A percentile compares a stretch with the other conserved stretches of the same genome.
These are phyloP conservation scores for Pluvialis apricaria DNA, from an alignment of 2,113 vertebrate genomes.

Conservation along the genomic window DNA sequence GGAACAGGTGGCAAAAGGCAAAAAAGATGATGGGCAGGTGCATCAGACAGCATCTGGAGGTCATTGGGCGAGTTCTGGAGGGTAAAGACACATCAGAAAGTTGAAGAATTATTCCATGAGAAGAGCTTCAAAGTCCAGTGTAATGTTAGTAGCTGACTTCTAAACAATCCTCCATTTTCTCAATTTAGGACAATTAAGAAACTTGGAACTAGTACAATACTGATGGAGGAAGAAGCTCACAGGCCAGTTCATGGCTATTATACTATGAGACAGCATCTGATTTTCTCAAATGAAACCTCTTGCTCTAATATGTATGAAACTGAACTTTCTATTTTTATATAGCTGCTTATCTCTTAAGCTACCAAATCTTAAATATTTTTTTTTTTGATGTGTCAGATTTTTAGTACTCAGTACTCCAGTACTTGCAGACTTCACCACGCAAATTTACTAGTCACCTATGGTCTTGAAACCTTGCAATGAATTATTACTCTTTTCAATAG, in stretches of 20 bases:
- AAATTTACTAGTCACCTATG: not conserved
- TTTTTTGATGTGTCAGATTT: not conserved
- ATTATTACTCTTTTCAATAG: not conserved
- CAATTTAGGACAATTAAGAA: not conserved
- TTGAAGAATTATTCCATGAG: not conserved
- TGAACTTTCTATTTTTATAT: not conserved
- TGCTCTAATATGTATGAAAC: not conserved
- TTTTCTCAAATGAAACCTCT: not conserved
- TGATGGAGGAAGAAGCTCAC: not conserved
- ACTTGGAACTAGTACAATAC: not conserved
- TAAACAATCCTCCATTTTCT: not conserved
- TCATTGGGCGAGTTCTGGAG: conserved; percentile 95
- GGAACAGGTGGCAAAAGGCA: conserved; percentile 93
- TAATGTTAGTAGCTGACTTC: not conserved
- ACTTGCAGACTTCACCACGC: not conserved
- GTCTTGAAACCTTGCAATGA: not conserved
- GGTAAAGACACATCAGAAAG: not conserved
- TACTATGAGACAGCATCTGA: not conserved
- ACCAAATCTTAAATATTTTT: not conserved
- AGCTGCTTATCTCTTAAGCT: not conserved
- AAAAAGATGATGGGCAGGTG: conserved; percentile 96
- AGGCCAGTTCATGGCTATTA: not conserved
- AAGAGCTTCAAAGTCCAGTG: not conserved
- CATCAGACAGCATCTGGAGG: conserved; percentile 96
- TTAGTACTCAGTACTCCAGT: not conserved